These are phyloP conservation scores for Enteromius mattozi DNA, from an alignment of 2,797 vertebrate species.

Conservation along the genomic window DNA sequence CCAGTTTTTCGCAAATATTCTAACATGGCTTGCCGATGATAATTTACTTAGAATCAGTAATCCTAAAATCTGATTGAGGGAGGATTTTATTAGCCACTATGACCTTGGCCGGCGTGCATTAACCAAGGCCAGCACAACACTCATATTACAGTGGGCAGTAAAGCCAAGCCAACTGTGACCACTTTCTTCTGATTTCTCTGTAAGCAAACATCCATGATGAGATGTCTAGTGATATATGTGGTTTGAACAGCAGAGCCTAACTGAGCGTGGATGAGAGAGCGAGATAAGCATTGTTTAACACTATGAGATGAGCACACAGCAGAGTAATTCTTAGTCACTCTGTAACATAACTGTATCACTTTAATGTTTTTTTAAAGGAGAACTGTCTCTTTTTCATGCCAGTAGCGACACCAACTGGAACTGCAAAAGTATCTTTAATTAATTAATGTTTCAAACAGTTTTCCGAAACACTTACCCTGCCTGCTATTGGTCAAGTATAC, in stretches of 20 bases:
- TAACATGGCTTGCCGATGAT: slow-evolving; percentile 83
- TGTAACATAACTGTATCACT: neutral
- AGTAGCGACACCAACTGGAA: neutral
- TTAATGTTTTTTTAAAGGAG: slow-evolving; percentile 19
- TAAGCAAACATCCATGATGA: slow-evolving; percentile 56
- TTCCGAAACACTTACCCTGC: neutral
- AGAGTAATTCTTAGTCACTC: slow-evolving; percentile 30
- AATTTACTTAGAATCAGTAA: slow-evolving; percentile 88
- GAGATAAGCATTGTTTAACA: slow-evolving; percentile 35
- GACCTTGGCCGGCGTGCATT: slow-evolving; percentile 85
- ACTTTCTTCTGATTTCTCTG: slow-evolving; percentile 56
- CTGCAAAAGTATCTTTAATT: neutral
- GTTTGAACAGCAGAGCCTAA: slow-evolving; percentile 46
- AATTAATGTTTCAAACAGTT: neutral
- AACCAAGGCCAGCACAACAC: slow-evolving; percentile 65
- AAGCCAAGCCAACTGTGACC: slow-evolving; percentile 62
- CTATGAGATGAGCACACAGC: slow-evolving; percentile 37
- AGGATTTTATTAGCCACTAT: slow-evolving; percentile 85
- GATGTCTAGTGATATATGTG: slow-evolving; percentile 56
- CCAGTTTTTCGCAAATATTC: slow-evolving; percentile 74
- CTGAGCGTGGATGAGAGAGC: slow-evolving; percentile 42
- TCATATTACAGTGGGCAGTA: slow-evolving; percentile 62
- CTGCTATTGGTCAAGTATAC: neutral
- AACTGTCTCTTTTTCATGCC: neutral
- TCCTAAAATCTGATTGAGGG: slow-evolving; percentile 88